Evolutionary conservation across 2,888 invertebrate genomes (phyloP).

Genomic region (Thymelicus sylvestris): DNA sequence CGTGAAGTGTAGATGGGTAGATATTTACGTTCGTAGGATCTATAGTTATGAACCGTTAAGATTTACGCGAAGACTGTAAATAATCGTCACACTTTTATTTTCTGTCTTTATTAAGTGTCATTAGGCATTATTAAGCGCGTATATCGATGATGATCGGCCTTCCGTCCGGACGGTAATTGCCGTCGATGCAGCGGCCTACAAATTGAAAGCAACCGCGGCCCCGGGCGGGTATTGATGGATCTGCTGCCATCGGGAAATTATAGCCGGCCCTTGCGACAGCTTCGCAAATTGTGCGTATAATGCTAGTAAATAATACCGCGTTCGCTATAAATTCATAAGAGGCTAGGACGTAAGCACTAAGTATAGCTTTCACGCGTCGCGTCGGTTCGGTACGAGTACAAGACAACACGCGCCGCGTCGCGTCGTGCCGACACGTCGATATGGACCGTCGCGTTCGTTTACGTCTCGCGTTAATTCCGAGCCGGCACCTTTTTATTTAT

Average conservation of each 20-base stretch:
- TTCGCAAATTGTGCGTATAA: constrained; percentile 84
- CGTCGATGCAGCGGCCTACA: constrained; percentile 80
- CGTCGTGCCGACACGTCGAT: constrained; percentile 30
- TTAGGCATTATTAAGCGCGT: constrained; percentile 82
- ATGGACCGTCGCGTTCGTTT: constrained; percentile 38
- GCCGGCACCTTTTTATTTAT: constrained; percentile 27
- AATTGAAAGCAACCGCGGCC: constrained; percentile 83
- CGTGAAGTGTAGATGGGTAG: background rate
- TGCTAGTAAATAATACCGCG: constrained; percentile 81
- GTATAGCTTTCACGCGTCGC: constrained; percentile 52
- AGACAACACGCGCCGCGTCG: constrained; percentile 18
- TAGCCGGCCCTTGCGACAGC: constrained; percentile 82
- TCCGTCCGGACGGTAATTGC: constrained; percentile 81
- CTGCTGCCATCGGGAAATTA: constrained; percentile 82
- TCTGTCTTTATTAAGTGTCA: constrained; percentile 82
- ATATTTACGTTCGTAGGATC: background rate
- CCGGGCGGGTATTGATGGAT: constrained; percentile 82
- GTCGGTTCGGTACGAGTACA: constrained; percentile 5
- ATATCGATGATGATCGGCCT: constrained; percentile 81
- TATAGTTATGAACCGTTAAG: constrained; percentile 51
- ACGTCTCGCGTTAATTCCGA: constrained; percentile 29
- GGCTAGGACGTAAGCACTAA: constrained; percentile 64
- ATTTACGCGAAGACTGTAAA: constrained; percentile 67
- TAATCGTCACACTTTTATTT: constrained; percentile 80
- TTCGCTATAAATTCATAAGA: constrained; percentile 76